Percentiles rank a stretch among this genome's conserved stretches.
phyloP scores from a whole-genome alignment of 2,888 invertebrate genomes.

The Drosophila nr. perissopoda region DNA sequence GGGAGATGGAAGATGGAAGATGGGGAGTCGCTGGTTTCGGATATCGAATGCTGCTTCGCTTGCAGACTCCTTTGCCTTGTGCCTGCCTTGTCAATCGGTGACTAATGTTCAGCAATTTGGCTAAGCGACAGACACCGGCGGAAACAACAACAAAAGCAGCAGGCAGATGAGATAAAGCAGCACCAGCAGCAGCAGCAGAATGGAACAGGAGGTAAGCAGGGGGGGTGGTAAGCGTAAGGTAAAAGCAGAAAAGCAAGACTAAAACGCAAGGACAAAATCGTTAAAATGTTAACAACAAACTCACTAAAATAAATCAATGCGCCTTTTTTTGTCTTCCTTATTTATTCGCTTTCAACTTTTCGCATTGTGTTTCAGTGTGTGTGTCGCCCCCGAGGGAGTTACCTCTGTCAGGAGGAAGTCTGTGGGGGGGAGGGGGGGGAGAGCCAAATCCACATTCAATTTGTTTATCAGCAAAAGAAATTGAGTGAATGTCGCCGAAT shows the following conservation, averaged over 20 bases:
- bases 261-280: conserved; percentile 81
- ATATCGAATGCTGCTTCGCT: conserved; percentile 50
- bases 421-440: background rate
- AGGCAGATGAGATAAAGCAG: conserved; percentile 21
- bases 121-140: conserved; percentile 77
- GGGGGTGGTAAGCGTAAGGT: background rate
- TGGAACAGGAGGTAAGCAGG: background rate
- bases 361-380: conserved; percentile 22
- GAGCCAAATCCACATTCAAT: conserved; percentile 79
- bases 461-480: conserved; percentile 82
- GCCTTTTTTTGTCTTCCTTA: conserved; percentile 63
- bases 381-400: conserved; percentile 40
- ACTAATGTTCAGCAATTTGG: conserved; percentile 80
- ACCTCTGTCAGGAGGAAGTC: background rate
- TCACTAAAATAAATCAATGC: conserved; percentile 79
- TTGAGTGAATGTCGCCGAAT: conserved; percentile 79
- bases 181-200: background rate
- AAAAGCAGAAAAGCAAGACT: conserved; percentile 17
- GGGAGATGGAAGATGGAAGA: no score
- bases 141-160: conserved; percentile 53
- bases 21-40: conserved; percentile 3
- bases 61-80: conserved; percentile 25
- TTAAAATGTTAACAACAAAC: conserved; percentile 81
- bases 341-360: conserved; percentile 78
- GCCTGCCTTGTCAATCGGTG: conserved; percentile 77